phyloP scores from a whole-genome alignment of 2,797 vertebrate genomes.

The Morelia viridis region DNA sequence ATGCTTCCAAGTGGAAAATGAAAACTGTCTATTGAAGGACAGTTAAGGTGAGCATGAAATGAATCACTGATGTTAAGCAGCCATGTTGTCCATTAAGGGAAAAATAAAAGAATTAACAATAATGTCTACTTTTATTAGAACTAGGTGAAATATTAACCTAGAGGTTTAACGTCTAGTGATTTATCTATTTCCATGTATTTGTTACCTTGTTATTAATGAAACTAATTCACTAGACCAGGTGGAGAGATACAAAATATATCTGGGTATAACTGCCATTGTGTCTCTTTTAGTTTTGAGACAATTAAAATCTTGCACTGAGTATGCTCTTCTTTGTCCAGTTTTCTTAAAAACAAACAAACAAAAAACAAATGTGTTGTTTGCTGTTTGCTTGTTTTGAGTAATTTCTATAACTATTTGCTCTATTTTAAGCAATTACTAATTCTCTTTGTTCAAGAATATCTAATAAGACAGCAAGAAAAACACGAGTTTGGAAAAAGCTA shows the following conservation, averaged over 20 bases:
- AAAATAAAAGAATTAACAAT: not conserved
- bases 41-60: not conserved
- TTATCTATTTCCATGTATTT: not conserved
- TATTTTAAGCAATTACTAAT: not conserved
- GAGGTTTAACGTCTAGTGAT: not conserved
- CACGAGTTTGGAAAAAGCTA: not conserved
- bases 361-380: too few relatives aligned
- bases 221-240: not conserved
- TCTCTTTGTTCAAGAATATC: not conserved
- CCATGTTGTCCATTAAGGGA: not conserved
- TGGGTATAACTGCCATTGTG: not conserved
- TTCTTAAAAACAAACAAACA: not conserved
- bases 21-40: not conserved
- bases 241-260: not conserved
- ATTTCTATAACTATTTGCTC: not conserved
- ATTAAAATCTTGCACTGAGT: not conserved
- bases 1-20: conserved; percentile 7
- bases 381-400: not conserved
- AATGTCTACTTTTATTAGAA: not conserved
- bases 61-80: not conserved
- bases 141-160: not conserved
- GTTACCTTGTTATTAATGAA: not conserved
- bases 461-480: not conserved
- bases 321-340: not conserved
- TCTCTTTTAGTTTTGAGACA: not conserved